These are phyloP conservation scores for Aldabrachelys gigantea DNA, from an alignment of 2,113 vertebrate genomes.

Conservation along the genomic window DNA sequence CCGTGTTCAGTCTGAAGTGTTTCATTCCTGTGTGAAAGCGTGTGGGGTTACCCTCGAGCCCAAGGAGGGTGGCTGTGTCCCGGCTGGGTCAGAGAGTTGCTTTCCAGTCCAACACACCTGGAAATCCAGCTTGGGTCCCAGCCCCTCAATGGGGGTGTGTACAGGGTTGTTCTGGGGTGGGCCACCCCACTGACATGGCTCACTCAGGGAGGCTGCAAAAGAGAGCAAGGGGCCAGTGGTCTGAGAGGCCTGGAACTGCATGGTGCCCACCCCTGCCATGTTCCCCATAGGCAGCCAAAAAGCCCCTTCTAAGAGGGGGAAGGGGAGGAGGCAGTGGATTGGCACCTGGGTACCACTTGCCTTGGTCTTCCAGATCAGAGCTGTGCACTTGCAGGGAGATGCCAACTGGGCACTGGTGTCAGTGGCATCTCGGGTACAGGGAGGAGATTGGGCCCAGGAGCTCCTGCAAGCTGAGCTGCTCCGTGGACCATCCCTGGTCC, in stretches of 20 bases:
- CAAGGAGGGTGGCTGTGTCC: no score
- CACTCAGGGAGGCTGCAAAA: not conserved
- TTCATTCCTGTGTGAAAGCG: no score
- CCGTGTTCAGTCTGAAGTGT: no score
- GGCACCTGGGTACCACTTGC: not conserved
- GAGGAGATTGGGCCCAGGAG: not conserved
- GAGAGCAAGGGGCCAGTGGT: no score
- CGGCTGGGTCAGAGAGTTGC: no score
- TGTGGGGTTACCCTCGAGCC: no score
- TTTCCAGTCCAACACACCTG: no score
- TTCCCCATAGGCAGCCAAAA: not conserved
- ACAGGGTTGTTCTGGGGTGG: no score
- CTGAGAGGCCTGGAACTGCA: not conserved
- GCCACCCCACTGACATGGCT: not conserved
- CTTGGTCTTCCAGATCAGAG: not conserved
- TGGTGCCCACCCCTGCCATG: not conserved
- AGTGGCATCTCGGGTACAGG: not conserved
- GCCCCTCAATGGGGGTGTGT: no score
- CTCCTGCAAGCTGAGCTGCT: conserved; percentile 63
- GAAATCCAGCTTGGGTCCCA: no score
- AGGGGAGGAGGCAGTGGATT: no score
- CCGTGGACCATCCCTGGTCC: not conserved
- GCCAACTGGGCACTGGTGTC: not conserved
- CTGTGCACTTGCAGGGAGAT: no score
- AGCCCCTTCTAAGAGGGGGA: not conserved